Evolutionary conservation across 2,113 vertebrate species (phyloP).

Genomic region (Solea solea): DNA sequence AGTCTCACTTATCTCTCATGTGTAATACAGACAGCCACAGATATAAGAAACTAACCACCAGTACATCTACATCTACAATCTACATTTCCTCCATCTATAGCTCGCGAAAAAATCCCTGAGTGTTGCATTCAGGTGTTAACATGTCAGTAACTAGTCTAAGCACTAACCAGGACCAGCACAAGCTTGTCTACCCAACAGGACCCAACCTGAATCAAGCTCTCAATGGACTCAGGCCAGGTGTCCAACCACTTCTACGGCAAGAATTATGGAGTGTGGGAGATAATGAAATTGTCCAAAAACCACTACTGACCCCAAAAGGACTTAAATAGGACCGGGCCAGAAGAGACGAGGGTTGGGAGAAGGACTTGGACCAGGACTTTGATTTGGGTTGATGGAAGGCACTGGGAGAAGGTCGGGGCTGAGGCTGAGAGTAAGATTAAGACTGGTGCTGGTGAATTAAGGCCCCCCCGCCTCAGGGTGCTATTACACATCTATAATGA

Average conservation of each 20-base stretch:
- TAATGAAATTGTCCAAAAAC: slow-evolving; percentile 13
- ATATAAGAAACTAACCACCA: no score
- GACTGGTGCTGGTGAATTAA: slow-evolving; percentile 74
- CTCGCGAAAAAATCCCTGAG: no score
- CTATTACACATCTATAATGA: slow-evolving; percentile 79
- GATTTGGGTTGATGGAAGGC: slow-evolving; percentile 55
- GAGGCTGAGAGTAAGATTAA: slow-evolving; percentile 72
- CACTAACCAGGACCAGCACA: no score
- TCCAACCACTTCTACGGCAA: neutral
- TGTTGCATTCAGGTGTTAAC: no score
- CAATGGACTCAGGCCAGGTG: no score
- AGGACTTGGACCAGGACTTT: slow-evolving; percentile 48
- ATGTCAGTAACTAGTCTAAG: no score
- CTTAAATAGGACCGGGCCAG: slow-evolving; percentile 17
- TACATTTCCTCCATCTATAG: no score
- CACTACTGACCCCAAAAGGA: slow-evolving; percentile 8
- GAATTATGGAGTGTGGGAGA: neutral
- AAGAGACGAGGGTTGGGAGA: slow-evolving; percentile 43
- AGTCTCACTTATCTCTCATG: no score
- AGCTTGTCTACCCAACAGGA: no score
- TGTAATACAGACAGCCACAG: no score
- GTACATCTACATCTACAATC: no score
- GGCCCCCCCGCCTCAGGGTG: slow-evolving; percentile 66
- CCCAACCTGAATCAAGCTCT: no score
- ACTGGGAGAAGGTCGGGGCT: slow-evolving; percentile 56